Evolutionary conservation across 2,888 invertebrate genomes (phyloP), one percentile per base, ranked within the genome.

Genomic region (Anoncus sp.): DNA sequence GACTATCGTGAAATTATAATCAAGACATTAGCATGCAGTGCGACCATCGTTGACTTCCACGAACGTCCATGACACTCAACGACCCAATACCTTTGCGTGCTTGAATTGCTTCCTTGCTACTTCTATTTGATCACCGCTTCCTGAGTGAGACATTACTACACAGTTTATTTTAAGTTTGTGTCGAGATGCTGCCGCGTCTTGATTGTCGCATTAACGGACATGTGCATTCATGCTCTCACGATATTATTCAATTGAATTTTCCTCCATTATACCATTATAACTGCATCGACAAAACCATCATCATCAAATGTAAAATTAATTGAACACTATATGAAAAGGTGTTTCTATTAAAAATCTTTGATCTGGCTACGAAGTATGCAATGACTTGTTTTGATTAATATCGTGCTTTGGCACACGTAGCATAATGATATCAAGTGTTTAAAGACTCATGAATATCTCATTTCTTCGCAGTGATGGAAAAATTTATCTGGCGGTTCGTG

Each of bases 1-100:
- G 70, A 71, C 62, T 78, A 79, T 63, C 75, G 72, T 79, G 75
- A 85, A 82, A 83, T 86, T 85, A 85, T 88, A 87, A 89, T 86
- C 85, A 86, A 85, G 84, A 85, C 81, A 89, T 88, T 88, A 89
- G 85, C 86, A 88, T 85, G 87, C 89, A 82, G 77, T 79, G 81
- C 84, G 75, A 81, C 80, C 80, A 79, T 75, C 85, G 84, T 84
- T 79, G 84, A 86, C 85, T 84, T 82, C 81, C 83, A 81, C 77
- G 81, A 84, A 81, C 85, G 83, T 86, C 88, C 86, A 87, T 86
- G 86, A 87, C 86, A 87, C 82, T 82, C 83, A 85, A 86, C 86
- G 87, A 87, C 87, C 85, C 69, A 70, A 69, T 86, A 85, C 85
- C 85, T 84, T 74, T 43, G 81, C 71, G 79, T 62, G 53, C 51